Evolutionary conservation across 2,888 invertebrate species (phyloP).

Genomic region (Aspidiotus rigidus): DNA sequence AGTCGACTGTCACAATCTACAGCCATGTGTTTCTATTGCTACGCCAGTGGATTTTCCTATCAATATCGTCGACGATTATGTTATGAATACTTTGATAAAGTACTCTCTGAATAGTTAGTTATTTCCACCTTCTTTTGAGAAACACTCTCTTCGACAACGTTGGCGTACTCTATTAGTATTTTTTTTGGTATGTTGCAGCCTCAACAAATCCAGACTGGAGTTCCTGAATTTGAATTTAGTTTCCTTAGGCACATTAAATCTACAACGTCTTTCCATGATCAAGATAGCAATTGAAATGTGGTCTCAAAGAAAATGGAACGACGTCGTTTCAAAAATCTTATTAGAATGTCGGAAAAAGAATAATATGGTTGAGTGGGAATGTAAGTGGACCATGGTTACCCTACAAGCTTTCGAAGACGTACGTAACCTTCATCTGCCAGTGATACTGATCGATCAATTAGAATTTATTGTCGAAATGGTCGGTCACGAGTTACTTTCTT

Average conservation of each 20-base stretch:
- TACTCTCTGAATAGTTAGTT: conserved; percentile 22
- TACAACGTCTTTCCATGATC: conserved; percentile 20
- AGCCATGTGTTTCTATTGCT: conserved; percentile 24
- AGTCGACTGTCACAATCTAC: too few relatives aligned
- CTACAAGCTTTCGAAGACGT: conserved; percentile 17
- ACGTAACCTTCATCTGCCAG: conserved; percentile 11
- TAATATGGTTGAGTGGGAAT: conserved; percentile 19
- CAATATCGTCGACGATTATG: conserved; percentile 23
- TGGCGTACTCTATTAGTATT: background rate
- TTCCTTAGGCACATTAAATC: conserved; percentile 16
- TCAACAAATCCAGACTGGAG: conserved; percentile 15
- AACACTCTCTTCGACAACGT: too few relatives aligned
- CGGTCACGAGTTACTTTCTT: conserved; percentile 17
- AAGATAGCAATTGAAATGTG: conserved; percentile 16
- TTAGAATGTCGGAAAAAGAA: conserved; percentile 15
- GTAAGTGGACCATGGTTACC: conserved; percentile 20
- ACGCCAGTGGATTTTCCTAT: conserved; percentile 13
- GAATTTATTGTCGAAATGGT: conserved; percentile 25
- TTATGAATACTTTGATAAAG: conserved; percentile 19
- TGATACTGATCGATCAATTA: conserved; percentile 8
- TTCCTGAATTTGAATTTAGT: conserved; percentile 14
- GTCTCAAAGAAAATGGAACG: conserved; percentile 26
- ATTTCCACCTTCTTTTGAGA: background rate
- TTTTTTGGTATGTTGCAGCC: conserved; percentile 2
- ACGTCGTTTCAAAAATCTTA: conserved; percentile 3